A percentile compares a stretch with the other conserved stretches of the same genome.
Conservation (phyloP, 2,888 invertebrate genomes). For the Euplagia quadripunctaria region DNA sequence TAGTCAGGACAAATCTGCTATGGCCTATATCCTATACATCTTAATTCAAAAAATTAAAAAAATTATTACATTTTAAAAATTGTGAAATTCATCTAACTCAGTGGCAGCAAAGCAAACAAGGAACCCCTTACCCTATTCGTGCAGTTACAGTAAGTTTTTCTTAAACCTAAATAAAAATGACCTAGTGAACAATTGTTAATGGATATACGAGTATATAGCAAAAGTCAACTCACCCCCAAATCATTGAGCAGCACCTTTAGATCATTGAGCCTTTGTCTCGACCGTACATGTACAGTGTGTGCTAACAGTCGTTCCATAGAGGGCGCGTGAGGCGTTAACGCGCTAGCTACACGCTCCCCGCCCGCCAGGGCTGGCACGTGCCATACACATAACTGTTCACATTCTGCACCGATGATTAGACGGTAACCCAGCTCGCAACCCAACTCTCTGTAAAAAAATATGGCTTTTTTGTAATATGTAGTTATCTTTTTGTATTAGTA, state of each 20-base stretch:
- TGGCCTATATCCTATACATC: no score
- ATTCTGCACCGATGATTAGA: constrained; percentile 95
- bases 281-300: constrained; percentile 97
- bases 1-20: no score
- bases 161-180: no score
- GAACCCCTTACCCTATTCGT: no score
- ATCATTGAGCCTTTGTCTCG: constrained; percentile 93
- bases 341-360: constrained; percentile 88
- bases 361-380: constrained; percentile 88
- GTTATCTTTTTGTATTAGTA: neutral
- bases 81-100: no score
- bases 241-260: constrained; percentile 92
- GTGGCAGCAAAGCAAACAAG: no score
- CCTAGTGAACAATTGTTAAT: no score
- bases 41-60: no score
- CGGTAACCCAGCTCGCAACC: constrained; percentile 96
- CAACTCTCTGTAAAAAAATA: constrained; percentile 85
- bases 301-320: constrained; percentile 98
- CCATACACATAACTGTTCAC: constrained; percentile 82
- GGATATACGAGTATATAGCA: neutral
- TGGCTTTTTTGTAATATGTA: neutral
- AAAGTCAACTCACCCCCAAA: constrained; percentile 78
- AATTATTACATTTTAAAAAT: no score
- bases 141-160: no score
- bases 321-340: constrained; percentile 95